These are phyloP conservation scores for Pedionomus torquatus DNA, from an alignment of 2,113 vertebrate species.

Conservation along the genomic window DNA sequence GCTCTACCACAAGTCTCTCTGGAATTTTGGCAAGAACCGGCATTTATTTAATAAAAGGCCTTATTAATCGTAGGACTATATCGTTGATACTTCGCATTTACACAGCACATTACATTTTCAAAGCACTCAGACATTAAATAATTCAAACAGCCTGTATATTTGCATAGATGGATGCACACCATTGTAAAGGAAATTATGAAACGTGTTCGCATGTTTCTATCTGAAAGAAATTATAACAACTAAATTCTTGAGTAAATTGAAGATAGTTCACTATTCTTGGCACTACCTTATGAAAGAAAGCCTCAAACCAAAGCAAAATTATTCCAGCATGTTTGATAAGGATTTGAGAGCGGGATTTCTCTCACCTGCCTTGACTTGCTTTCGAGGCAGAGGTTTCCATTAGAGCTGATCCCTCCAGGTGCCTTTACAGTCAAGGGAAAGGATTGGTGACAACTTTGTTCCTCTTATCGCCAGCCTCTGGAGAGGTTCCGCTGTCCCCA, in stretches of 20 bases:
- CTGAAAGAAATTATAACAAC: conserved; percentile 46
- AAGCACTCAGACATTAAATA: conserved; percentile 36
- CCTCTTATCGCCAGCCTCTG: accelerated
- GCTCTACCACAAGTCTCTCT: conserved; percentile 69
- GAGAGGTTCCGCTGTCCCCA: background rate
- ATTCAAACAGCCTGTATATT: conserved; percentile 57
- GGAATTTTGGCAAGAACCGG: conserved; percentile 59
- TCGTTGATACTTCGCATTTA: conserved; percentile 50
- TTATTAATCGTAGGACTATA: conserved; percentile 60
- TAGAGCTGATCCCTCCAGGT: background rate
- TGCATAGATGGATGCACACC: conserved; percentile 46
- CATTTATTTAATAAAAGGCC: conserved; percentile 63
- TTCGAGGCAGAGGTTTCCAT: background rate
- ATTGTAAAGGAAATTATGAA: conserved; percentile 62
- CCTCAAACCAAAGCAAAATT: background rate
- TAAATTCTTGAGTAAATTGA: conserved; percentile 37
- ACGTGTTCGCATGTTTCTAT: conserved; percentile 14
- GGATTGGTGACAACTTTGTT: background rate
- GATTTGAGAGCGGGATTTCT: background rate
- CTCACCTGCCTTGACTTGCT: background rate
- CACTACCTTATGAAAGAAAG: background rate
- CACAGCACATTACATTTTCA: conserved; percentile 34
- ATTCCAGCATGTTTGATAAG: conserved; percentile 38
- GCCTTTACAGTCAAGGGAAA: background rate
- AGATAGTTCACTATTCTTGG: conserved; percentile 24